Percentiles rank a stretch among this genome's conserved stretches.
These are phyloP conservation scores for Steinernema feltiae DNA, from an alignment of 1,140 invertebrate genomes.

Conservation along the genomic window DNA sequence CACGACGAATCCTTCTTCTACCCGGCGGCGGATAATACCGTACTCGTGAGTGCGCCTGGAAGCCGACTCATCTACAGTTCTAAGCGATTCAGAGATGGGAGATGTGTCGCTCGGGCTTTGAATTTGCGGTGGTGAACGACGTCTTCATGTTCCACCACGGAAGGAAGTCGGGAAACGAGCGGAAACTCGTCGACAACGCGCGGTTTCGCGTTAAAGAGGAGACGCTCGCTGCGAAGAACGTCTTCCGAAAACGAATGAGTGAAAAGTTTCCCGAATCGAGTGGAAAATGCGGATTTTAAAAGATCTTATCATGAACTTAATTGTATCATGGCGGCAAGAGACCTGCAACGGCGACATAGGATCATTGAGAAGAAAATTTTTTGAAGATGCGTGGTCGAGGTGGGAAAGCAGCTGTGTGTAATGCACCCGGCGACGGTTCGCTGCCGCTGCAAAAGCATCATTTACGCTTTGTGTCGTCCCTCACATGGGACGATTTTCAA, in stretches of 20 bases:
- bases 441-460: too few relatives aligned
- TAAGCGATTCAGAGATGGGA: slow-evolving; percentile 12
- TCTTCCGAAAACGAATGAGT: background rate
- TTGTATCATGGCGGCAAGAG: too few relatives aligned
- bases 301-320: too few relatives aligned
- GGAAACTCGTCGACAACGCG: background rate
- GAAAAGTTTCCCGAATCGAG: background rate
- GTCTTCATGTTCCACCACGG: slow-evolving; percentile 10
- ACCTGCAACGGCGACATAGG: too few relatives aligned
- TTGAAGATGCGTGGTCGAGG: too few relatives aligned
- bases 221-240: background rate
- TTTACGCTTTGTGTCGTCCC: background rate
- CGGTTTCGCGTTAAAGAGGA: background rate
- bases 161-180: background rate
- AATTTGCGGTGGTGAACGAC: background rate
- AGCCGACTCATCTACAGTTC: background rate
- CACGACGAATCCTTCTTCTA: slow-evolving; percentile 19
- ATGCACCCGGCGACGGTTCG: too few relatives aligned
- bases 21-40: slow-evolving; percentile 18
- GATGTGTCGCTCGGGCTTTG: background rate
- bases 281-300: background rate
- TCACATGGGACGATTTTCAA: background rate
- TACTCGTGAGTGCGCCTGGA: slow-evolving; percentile 7
- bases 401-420: too few relatives aligned
- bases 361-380: too few relatives aligned